phyloP scores from a whole-genome alignment of 2,113 vertebrate species.

The Neotragus moschatus region DNA sequence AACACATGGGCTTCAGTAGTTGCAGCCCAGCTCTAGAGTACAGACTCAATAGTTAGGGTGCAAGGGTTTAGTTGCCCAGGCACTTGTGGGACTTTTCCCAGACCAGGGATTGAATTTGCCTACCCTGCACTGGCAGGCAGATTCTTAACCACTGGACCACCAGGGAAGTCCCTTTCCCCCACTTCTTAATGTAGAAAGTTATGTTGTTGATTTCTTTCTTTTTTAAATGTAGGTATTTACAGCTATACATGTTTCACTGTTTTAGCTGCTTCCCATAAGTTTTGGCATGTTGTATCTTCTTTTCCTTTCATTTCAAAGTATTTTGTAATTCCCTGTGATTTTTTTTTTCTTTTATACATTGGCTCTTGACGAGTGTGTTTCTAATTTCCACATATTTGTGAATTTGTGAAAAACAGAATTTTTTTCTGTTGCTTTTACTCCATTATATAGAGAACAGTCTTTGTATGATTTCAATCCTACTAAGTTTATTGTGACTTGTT shows the following conservation, averaged over 20 bases:
- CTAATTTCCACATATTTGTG: neutral
- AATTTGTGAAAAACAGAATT: neutral
- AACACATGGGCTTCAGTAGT: rapidly evolving
- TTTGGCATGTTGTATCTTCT: neutral
- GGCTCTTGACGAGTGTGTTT: neutral
- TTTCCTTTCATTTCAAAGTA: neutral
- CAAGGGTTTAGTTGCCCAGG: neutral
- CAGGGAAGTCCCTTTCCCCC: neutral
- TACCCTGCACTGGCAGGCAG: neutral
- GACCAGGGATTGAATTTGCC: neutral
- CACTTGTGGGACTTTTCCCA: neutral
- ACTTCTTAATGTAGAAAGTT: neutral
- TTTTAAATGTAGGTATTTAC: neutral
- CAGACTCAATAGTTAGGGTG: neutral
- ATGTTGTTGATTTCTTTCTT: neutral
- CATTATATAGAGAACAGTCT: neutral
- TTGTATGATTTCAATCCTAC: neutral
- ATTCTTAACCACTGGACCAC: neutral
- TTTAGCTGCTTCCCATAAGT: neutral
- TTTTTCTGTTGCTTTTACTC: neutral
- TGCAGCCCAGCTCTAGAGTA: neutral
- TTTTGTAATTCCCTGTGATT: neutral
- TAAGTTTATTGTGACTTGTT: neutral
- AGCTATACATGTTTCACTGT: neutral
- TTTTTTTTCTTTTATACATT: neutral